phyloP scores from a whole-genome alignment of 2,888 invertebrate genomes.

The Phragmatobia fuliginosa region DNA sequence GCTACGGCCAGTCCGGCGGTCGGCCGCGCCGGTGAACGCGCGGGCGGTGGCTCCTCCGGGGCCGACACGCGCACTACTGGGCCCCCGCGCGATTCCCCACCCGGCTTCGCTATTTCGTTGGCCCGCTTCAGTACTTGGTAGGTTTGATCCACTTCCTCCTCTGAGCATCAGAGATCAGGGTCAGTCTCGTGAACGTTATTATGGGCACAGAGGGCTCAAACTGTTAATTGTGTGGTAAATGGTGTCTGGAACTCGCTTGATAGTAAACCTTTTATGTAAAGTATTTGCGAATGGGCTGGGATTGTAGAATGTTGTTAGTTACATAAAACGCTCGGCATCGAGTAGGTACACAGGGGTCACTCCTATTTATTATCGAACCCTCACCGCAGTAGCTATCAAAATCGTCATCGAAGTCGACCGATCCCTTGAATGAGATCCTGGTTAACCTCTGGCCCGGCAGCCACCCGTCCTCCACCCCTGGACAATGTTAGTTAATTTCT shows the following conservation, averaged over 20 bases:
- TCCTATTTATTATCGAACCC: slow-evolving; percentile 81
- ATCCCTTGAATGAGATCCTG: slow-evolving; percentile 83
- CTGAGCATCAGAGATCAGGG: slow-evolving; percentile 81
- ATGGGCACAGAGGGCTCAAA: slow-evolving; percentile 49
- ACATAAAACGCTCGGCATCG: slow-evolving; percentile 66
- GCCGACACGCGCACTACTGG: slow-evolving; percentile 82
- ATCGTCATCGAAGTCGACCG: slow-evolving; percentile 84
- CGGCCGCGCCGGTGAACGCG: slow-evolving; percentile 82
- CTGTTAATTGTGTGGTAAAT: slow-evolving; percentile 46
- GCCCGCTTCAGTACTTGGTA: slow-evolving; percentile 98
- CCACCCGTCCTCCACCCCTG: slow-evolving; percentile 84
- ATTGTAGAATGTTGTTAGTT: slow-evolving; percentile 62
- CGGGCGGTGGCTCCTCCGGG: slow-evolving; percentile 72
- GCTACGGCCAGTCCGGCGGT: slow-evolving; percentile 88
- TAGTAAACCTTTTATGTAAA: slow-evolving; percentile 62
- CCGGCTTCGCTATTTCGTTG: slow-evolving; percentile 92
- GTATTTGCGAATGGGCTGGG: slow-evolving; percentile 51
- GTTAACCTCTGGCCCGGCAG: slow-evolving; percentile 85
- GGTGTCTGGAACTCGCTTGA: slow-evolving; percentile 55
- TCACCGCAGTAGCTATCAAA: slow-evolving; percentile 83
- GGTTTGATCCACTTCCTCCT: slow-evolving; percentile 95
- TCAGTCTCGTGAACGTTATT: slow-evolving; percentile 56
- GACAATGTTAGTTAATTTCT: slow-evolving; percentile 77
- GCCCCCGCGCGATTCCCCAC: slow-evolving; percentile 83
- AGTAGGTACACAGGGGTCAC: slow-evolving; percentile 75